A percentile compares a stretch with the other conserved stretches of the same genome.
phyloP scores from a whole-genome alignment of 2,797 vertebrate species.

The Helarctos malayanus region DNA sequence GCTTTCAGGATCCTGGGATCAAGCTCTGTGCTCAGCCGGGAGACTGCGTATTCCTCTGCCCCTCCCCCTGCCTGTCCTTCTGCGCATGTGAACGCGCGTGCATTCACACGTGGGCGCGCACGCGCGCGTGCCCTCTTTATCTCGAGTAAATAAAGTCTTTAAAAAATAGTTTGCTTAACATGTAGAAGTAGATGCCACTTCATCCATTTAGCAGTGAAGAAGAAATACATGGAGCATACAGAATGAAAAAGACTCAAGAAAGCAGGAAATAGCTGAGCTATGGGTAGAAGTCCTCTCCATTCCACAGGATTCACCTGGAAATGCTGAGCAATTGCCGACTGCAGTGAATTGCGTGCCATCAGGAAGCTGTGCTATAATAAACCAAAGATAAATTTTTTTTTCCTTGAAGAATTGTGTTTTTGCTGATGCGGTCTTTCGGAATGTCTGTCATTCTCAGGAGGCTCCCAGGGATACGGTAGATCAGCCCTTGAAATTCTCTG shows the following conservation, averaged over 20 bases:
- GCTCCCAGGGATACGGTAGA: neutral
- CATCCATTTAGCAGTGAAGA: neutral
- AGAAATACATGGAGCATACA: neutral
- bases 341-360: neutral
- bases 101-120: no score
- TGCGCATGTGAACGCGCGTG: accelerated
- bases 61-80: no score
- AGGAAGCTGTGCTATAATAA: neutral
- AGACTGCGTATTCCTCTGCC: neutral
- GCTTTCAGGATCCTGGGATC: neutral
- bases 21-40: neutral
- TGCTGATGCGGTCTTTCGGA: neutral
- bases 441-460: conserved; percentile 47
- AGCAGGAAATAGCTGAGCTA: neutral
- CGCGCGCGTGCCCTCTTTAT: neutral
- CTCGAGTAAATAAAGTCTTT: neutral
- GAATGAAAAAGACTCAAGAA: neutral
- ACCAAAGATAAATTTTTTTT: conserved; percentile 15
- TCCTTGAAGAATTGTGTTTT: conserved; percentile 9
- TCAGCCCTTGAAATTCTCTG: conserved; percentile 39
- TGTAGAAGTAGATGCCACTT: neutral
- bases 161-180: neutral
- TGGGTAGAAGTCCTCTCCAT: neutral
- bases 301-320: conserved; percentile 20
- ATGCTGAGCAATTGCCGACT: conserved; percentile 15